phyloP scores from a whole-genome alignment of 2,888 invertebrate genomes.

The Acleris laterana region DNA sequence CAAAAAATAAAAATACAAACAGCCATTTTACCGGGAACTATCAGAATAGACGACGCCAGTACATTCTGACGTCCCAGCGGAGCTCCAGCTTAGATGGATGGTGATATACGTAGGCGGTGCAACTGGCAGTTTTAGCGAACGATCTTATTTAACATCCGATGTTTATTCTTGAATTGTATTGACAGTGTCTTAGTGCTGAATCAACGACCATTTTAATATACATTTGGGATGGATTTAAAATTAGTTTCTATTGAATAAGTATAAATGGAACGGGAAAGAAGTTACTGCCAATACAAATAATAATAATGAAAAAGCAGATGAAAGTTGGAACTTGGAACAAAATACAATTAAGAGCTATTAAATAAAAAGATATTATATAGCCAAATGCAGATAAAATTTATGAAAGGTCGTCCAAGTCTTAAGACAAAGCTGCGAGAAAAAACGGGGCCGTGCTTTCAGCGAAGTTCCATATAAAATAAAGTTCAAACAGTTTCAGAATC shows the following conservation, averaged over 20 bases:
- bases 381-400: neutral
- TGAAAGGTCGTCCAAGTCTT: neutral
- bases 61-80: slow-evolving; percentile 1
- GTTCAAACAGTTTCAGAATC: slow-evolving; percentile 33
- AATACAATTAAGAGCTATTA: neutral
- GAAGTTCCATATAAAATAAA: slow-evolving; percentile 29
- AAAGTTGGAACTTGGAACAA: too few species aligned
- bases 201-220: slow-evolving; percentile 35
- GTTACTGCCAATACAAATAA: neutral
- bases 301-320: too few species aligned
- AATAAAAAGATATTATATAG: neutral
- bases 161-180: slow-evolving; percentile 52
- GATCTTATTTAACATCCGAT: slow-evolving; percentile 49
- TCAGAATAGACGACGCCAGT: slow-evolving; percentile 23
- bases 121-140: slow-evolving; percentile 45
- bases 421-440: slow-evolving; percentile 12
- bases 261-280: neutral
- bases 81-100: slow-evolving; percentile 40
- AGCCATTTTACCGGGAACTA: slow-evolving; percentile 39
- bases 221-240: slow-evolving; percentile 12
- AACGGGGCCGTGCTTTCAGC: slow-evolving; percentile 11
- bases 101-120: slow-evolving; percentile 44
- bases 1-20: slow-evolving; percentile 52
- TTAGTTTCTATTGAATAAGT: slow-evolving; percentile 5
- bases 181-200: slow-evolving; percentile 48